Conservation (phyloP, 1,140 invertebrate genomes). For the Drosophila virilis region DNA sequence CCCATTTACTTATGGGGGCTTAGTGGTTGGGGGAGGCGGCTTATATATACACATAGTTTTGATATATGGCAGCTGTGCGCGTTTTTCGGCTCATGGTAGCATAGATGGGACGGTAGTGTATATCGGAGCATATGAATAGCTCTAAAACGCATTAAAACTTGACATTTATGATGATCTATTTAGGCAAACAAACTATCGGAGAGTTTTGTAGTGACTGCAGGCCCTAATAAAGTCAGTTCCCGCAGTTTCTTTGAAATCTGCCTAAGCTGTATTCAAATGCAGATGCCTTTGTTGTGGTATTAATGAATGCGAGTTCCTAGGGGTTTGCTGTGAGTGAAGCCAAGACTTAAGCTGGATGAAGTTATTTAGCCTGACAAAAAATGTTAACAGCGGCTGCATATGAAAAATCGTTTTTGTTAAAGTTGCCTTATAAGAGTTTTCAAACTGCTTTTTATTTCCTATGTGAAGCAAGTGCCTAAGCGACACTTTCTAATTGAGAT, state of each 20-base stretch:
- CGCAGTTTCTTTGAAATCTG: constrained; percentile 38
- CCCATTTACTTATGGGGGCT: constrained; percentile 38
- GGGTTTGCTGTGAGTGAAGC: background rate
- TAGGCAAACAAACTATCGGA: constrained; percentile 60
- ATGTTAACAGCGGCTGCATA: constrained; percentile 4
- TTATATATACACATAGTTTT: constrained; percentile 12
- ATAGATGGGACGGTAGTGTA: constrained; percentile 31
- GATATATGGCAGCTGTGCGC: constrained; percentile 53
- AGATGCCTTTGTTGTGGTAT: constrained; percentile 30
- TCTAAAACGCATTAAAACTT: constrained; percentile 58
- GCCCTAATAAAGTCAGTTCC: constrained; percentile 78
- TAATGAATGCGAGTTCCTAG: constrained; percentile 2
- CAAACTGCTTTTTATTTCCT: constrained; percentile 6
- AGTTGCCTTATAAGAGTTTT: background rate
- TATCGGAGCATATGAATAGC: constrained; percentile 68
- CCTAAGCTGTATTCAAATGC: constrained; percentile 32
- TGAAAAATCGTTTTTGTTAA: background rate
- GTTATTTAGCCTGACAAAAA: constrained; percentile 23
- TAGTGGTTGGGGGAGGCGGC: constrained; percentile 35
- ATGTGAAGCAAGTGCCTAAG: constrained; percentile 4
- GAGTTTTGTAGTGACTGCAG: constrained; percentile 61
- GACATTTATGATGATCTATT: constrained; percentile 80
- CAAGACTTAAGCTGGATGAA: constrained; percentile 24
- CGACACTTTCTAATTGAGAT: constrained; percentile 10
- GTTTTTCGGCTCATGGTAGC: constrained; percentile 19